These are phyloP conservation scores for Anthoscopus minutus DNA, from an alignment of 2,113 vertebrate genomes.

Conservation along the genomic window DNA sequence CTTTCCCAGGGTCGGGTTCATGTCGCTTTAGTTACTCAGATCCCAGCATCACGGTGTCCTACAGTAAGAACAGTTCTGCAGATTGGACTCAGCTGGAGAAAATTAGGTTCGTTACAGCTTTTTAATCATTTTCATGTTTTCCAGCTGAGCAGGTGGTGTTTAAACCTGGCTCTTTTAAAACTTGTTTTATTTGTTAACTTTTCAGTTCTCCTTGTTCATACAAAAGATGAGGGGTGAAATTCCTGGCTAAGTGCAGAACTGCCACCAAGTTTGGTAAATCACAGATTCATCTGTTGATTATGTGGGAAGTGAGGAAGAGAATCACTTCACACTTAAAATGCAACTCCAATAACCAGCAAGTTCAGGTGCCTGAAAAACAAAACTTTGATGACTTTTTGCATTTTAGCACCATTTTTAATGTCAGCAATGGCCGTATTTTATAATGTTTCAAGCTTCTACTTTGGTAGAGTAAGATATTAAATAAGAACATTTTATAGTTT, in stretches of 20 bases:
- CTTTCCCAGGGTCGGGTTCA: slow-evolving; percentile 86
- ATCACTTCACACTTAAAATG: neutral
- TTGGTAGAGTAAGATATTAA: slow-evolving; percentile 28
- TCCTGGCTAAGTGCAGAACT: neutral
- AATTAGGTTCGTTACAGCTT: slow-evolving; percentile 83
- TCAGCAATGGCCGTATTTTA: slow-evolving; percentile 21
- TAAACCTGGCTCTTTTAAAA: neutral
- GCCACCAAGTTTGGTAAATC: neutral
- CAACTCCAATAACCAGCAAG: neutral
- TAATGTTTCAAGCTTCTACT: neutral
- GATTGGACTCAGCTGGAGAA: slow-evolving; percentile 91
- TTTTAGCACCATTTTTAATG: slow-evolving; percentile 55
- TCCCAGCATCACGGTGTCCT: slow-evolving; percentile 88
- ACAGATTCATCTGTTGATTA: neutral
- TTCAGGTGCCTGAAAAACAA: neutral
- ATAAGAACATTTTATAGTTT: slow-evolving; percentile 36
- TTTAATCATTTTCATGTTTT: slow-evolving; percentile 8
- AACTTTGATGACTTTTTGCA: neutral
- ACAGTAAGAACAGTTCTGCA: slow-evolving; percentile 81
- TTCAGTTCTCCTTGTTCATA: neutral
- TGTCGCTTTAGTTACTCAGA: slow-evolving; percentile 96
- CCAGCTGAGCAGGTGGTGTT: neutral
- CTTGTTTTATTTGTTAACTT: neutral
- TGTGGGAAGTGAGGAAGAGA: neutral
- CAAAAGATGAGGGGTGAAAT: neutral